Evolutionary conservation across 2,888 invertebrate species (phyloP).

Genomic region (Lissonota sp.): DNA sequence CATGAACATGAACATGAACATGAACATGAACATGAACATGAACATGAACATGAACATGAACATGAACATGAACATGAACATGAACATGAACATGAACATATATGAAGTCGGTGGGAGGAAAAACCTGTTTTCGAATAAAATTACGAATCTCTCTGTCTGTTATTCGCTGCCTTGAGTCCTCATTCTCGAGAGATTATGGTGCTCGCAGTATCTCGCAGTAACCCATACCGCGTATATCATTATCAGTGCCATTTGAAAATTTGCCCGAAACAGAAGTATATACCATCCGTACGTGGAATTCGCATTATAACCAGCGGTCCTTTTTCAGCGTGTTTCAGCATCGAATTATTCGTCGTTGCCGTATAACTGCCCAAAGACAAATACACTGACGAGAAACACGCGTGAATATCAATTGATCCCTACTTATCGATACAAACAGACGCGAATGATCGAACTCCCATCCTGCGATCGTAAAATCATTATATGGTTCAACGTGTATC

Average conservation of each 20-base stretch:
- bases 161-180: not conserved
- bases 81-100: too few relatives aligned
- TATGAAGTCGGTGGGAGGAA: too few relatives aligned
- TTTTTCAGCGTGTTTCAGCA: not conserved
- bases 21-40: too few relatives aligned
- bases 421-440: not conserved
- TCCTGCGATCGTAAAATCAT: too few relatives aligned
- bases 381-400: not conserved
- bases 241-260: slow-evolving; percentile 58
- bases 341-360: slow-evolving; percentile 19
- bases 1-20: too few relatives aligned
- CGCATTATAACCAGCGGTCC: slow-evolving; percentile 34
- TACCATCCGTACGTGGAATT: not conserved
- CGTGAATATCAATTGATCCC: not conserved
- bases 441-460: too few relatives aligned
- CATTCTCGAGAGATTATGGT: slow-evolving; percentile 13
- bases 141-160: not conserved
- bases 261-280: slow-evolving; percentile 34
- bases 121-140: slow-evolving; percentile 36
- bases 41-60: too few relatives aligned
- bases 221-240: slow-evolving; percentile 31
- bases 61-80: too few relatives aligned
- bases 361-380: not conserved
- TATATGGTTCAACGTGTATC: not conserved
- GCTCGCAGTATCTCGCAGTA: slow-evolving; percentile 34